Conservation (phyloP, 1,140 invertebrate genomes). For the Pissodes strobi region DNA sequence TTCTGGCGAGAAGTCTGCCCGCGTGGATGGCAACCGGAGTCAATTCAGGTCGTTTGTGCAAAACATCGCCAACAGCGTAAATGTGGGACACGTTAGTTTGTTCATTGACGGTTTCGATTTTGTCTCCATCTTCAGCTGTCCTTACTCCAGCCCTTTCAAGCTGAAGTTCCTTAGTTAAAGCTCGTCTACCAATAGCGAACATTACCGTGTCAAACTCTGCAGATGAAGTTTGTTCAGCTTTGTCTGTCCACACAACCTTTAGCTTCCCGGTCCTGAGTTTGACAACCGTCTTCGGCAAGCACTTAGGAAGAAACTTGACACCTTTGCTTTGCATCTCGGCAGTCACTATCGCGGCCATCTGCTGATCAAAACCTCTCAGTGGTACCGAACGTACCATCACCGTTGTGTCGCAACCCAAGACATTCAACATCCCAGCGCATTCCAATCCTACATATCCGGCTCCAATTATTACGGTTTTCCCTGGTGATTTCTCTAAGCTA, state of each 20-base stretch:
- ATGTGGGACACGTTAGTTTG: conserved; percentile 87
- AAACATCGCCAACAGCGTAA: conserved; percentile 94
- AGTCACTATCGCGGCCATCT: conserved; percentile 87
- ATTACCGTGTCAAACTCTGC: conserved; percentile 83
- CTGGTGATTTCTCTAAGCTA: conserved; percentile 82
- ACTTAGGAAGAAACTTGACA: conserved; percentile 78
- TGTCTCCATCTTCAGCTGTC: conserved; percentile 61
- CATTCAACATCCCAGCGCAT: conserved; percentile 93
- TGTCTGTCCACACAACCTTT: conserved; percentile 68
- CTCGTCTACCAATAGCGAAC: conserved; percentile 79
- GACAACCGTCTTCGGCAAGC: conserved; percentile 75
- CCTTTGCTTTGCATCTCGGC: conserved; percentile 83
- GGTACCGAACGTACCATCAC: conserved; percentile 92
- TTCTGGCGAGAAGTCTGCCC: conserved; percentile 80
- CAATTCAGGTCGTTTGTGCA: conserved; percentile 85
- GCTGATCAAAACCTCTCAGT: conserved; percentile 94
- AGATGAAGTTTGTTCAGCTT: conserved; percentile 55
- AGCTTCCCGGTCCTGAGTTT: conserved; percentile 70
- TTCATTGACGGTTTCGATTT: conserved; percentile 72
- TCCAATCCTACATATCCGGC: conserved; percentile 94
- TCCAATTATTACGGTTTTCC: conserved; percentile 92
- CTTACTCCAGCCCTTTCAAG: conserved; percentile 70
- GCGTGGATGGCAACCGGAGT: conserved; percentile 96
- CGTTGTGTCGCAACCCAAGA: conserved; percentile 85
- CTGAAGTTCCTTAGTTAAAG: conserved; percentile 71